These are phyloP conservation scores for Pandemis corylana DNA, from an alignment of 2,888 invertebrate genomes.

Conservation along the genomic window DNA sequence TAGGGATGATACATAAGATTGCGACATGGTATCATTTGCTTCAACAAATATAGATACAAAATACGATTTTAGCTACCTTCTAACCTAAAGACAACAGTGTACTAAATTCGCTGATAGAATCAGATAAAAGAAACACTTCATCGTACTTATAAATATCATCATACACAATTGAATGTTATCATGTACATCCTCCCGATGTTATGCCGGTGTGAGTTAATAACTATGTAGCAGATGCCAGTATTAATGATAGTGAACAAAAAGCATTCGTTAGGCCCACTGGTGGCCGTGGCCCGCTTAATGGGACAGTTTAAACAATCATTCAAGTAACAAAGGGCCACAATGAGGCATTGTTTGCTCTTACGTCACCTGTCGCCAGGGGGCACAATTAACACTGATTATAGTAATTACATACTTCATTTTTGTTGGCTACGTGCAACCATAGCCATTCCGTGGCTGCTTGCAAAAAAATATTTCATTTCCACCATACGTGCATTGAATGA, in stretches of 20 bases:
- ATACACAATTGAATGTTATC: conserved; percentile 27
- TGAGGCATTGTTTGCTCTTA: conserved; percentile 64
- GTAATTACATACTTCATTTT: conserved; percentile 63
- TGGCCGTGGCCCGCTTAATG: conserved; percentile 54
- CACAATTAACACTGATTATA: conserved; percentile 68
- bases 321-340: conserved; percentile 61
- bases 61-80: background rate
- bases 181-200: conserved; percentile 31
- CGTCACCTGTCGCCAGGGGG: conserved; percentile 63
- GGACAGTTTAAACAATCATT: conserved; percentile 69
- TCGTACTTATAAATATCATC: background rate
- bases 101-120: background rate
- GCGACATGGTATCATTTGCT: background rate
- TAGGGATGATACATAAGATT: background rate
- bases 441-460: conserved; percentile 35
- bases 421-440: conserved; percentile 46
- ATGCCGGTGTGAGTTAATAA: conserved; percentile 20
- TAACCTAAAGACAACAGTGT: background rate
- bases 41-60: background rate
- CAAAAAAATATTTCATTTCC: conserved; percentile 42
- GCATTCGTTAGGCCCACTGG: conserved; percentile 34
- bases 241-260: conserved; percentile 40
- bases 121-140: background rate
- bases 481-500: conserved; percentile 38
- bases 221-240: conserved; percentile 28